Conservation (phyloP, 2,113 vertebrate species). For the Chlamydotis undulata region DNA sequence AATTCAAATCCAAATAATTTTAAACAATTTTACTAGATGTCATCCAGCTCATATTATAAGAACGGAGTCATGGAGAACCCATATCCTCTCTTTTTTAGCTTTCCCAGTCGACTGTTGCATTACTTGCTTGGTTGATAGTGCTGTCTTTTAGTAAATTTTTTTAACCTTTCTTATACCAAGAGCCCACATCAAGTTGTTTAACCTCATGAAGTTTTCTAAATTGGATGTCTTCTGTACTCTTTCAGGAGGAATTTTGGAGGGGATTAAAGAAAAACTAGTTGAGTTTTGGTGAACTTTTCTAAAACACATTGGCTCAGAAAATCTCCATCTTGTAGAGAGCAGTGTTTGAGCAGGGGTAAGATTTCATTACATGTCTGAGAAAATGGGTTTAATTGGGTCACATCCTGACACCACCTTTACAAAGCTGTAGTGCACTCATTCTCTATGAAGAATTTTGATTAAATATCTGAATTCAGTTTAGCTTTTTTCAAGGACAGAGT, state of each 20-base stretch:
- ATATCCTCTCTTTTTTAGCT: not conserved
- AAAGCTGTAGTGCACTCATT: not conserved
- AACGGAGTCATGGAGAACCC: not conserved
- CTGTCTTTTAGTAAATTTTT: not conserved
- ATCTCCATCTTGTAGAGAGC: not conserved
- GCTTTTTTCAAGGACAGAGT: not conserved
- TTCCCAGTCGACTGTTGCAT: not conserved
- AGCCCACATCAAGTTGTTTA: not conserved
- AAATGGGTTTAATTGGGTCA: not conserved
- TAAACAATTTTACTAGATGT: not conserved
- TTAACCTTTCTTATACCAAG: not conserved
- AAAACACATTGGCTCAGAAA: not conserved
- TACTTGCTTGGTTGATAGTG: not conserved
- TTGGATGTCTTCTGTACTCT: not conserved
- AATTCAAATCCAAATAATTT: not conserved
- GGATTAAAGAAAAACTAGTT: not conserved
- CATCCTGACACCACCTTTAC: not conserved
- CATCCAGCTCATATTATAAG: not conserved
- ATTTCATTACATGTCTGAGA: not conserved
- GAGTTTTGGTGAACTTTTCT: not conserved
- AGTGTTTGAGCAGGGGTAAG: not conserved
- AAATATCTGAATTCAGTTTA: not conserved
- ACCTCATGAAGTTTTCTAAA: not conserved
- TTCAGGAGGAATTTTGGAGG: not conserved
- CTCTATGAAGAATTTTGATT: not conserved